Evolutionary conservation across 2,113 vertebrate genomes (phyloP).

Genomic region (Tyto alba): DNA sequence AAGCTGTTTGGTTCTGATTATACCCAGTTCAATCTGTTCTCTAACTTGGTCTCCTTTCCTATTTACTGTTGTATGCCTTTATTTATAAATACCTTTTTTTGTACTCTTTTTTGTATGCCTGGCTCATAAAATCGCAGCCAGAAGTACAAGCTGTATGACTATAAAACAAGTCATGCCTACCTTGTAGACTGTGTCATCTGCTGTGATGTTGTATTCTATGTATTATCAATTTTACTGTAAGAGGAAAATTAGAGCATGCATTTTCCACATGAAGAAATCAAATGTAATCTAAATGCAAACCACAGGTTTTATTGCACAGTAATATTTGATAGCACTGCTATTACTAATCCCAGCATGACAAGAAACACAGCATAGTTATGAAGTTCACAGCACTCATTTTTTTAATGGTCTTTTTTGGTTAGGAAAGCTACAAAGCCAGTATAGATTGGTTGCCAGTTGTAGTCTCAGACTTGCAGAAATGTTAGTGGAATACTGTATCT

Average conservation of each 20-base stretch:
- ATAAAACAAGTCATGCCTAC: slow-evolving; percentile 50
- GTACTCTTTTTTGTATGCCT: slow-evolving; percentile 14
- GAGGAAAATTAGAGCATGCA: slow-evolving; percentile 63
- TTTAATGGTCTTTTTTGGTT: slow-evolving; percentile 13
- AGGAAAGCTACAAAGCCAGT: not conserved
- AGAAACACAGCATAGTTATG: slow-evolving; percentile 35
- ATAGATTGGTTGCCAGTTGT: not conserved
- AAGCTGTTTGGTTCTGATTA: slow-evolving; percentile 44
- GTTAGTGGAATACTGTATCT: not conserved
- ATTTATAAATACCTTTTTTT: slow-evolving; percentile 22
- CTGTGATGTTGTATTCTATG: slow-evolving; percentile 44
- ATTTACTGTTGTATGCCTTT: slow-evolving; percentile 27
- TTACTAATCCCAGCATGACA: slow-evolving; percentile 67
- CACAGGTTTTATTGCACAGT: slow-evolving; percentile 49
- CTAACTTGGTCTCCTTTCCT: slow-evolving; percentile 10
- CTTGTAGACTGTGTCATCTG: slow-evolving; percentile 49
- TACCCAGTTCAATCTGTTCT: slow-evolving; percentile 32
- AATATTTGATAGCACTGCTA: slow-evolving; percentile 48
- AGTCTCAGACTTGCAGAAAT: not conserved
- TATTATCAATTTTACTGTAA: slow-evolving; percentile 68
- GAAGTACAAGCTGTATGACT: slow-evolving; percentile 23
- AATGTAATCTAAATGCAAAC: slow-evolving; percentile 71
- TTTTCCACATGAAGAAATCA: slow-evolving; percentile 65
- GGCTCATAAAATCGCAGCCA: slow-evolving; percentile 46
- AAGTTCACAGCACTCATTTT: slow-evolving; percentile 27